These are phyloP conservation scores for Euplexia lucipara DNA, from an alignment of 2,888 invertebrate genomes.

Conservation along the genomic window DNA sequence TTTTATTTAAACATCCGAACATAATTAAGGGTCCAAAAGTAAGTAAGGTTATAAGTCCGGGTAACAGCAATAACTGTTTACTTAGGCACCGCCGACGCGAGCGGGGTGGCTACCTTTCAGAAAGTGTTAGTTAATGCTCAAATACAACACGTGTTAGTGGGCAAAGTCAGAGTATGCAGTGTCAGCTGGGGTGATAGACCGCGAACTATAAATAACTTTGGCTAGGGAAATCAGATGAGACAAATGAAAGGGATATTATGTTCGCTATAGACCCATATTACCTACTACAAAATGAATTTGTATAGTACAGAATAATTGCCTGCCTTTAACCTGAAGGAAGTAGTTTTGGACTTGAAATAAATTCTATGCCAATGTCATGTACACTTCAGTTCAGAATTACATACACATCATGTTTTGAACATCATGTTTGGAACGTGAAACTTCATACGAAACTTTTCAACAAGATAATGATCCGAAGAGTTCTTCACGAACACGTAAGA, in stretches of 20 bases:
- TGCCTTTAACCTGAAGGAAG: conserved; percentile 18
- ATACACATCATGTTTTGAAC: conserved; percentile 12
- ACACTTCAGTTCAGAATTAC: conserved; percentile 18
- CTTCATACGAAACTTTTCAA: conserved; percentile 32
- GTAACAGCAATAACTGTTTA: conserved; percentile 39
- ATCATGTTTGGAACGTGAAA: conserved; percentile 19
- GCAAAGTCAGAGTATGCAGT: conserved; percentile 4
- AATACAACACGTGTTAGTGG: conserved; percentile 12
- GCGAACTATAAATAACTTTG: conserved; percentile 10
- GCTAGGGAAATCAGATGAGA: conserved; percentile 3
- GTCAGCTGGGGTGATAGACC: conserved; percentile 10
- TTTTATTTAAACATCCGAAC: conserved; percentile 44
- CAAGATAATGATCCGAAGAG: conserved; percentile 29
- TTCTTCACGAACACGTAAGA: conserved; percentile 16
- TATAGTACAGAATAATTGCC: conserved; percentile 7
- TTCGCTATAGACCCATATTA: neutral
- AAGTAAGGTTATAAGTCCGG: conserved; percentile 35
- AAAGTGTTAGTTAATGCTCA: conserved; percentile 22
- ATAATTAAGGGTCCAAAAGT: conserved; percentile 42
- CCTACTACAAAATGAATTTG: conserved; percentile 10
- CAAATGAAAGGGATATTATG: conserved; percentile 3
- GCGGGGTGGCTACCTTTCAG: conserved; percentile 8
- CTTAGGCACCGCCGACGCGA: conserved; percentile 28
- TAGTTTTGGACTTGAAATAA: conserved; percentile 22
- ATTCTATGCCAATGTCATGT: conserved; percentile 43